These are phyloP conservation scores for Dynastes maya DNA, from an alignment of 2,888 invertebrate species.

Conservation along the genomic window DNA sequence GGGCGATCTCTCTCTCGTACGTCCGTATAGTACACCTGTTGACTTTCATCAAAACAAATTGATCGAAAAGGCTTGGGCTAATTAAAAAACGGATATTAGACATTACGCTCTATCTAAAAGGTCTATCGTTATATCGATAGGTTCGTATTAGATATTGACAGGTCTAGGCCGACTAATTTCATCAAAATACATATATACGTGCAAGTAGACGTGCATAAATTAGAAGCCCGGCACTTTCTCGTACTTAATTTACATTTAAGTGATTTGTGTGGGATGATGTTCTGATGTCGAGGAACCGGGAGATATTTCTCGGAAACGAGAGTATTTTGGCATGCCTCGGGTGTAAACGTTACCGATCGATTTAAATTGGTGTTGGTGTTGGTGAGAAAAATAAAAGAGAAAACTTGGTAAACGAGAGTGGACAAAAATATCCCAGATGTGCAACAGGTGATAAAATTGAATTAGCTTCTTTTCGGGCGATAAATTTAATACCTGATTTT, in stretches of 20 bases:
- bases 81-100: conserved; percentile 14
- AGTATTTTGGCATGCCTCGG: background rate
- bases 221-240: conserved; percentile 6
- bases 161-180: conserved; percentile 15
- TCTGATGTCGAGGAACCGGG: background rate
- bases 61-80: background rate
- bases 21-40: conserved; percentile 22
- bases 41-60: conserved; percentile 29
- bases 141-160: conserved; percentile 1
- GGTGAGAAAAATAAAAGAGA: background rate
- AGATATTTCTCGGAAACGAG: background rate
- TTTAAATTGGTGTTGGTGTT: conserved; percentile 7
- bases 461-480: too few relatives aligned
- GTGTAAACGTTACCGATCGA: background rate
- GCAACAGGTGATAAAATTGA: too few relatives aligned
- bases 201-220: background rate
- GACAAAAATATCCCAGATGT: too few relatives aligned
- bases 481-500: too few relatives aligned
- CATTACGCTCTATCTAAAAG: conserved; percentile 2
- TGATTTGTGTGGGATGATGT: conserved; percentile 29
- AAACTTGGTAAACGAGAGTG: background rate
- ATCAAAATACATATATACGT: background rate
- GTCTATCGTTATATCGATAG: background rate
- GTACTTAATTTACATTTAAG: conserved; percentile 21
- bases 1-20: background rate